Percentiles rank a stretch among this genome's conserved stretches.
phyloP scores from a whole-genome alignment of 2,113 vertebrate genomes.

The Channa maculata region DNA sequence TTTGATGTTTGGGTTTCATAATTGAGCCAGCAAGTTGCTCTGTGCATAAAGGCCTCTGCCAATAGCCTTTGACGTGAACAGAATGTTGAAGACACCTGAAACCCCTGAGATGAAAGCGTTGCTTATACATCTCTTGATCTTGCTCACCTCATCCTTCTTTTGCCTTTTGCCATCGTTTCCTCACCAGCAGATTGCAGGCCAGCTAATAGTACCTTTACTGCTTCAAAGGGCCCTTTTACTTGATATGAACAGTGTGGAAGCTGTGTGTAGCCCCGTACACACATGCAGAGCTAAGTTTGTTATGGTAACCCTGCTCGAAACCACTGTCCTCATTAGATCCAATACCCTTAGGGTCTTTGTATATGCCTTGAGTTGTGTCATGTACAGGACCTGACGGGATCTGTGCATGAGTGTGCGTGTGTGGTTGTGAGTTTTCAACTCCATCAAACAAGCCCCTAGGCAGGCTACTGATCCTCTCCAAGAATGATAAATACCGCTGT shows the following conservation, averaged over 20 bases:
- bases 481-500: constrained; percentile 75
- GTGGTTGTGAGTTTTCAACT: constrained; percentile 53
- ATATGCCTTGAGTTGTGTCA: constrained; percentile 57
- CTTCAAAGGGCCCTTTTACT: constrained; percentile 63
- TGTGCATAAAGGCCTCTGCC: constrained; percentile 41
- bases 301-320: constrained; percentile 65
- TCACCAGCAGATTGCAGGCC: constrained; percentile 41
- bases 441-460: constrained; percentile 57
- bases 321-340: constrained; percentile 72
- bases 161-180: constrained; percentile 38
- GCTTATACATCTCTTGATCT: constrained; percentile 58
- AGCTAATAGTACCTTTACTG: constrained; percentile 54
- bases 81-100: constrained; percentile 43
- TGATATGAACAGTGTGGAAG: constrained; percentile 51
- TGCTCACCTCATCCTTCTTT: constrained; percentile 42
- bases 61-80: constrained; percentile 41
- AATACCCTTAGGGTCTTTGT: constrained; percentile 40
- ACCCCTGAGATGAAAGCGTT: constrained; percentile 52
- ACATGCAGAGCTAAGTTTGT: constrained; percentile 64
- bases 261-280: constrained; percentile 10
- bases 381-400: constrained; percentile 44
- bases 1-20: constrained; percentile 62
- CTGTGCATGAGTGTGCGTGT: constrained; percentile 8
- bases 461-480: constrained; percentile 70
- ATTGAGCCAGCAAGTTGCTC: constrained; percentile 38